Evolutionary conservation across 2,888 invertebrate genomes (phyloP), one percentile per base, ranked within the genome.

Genomic region (Mycalesis mineus): DNA sequence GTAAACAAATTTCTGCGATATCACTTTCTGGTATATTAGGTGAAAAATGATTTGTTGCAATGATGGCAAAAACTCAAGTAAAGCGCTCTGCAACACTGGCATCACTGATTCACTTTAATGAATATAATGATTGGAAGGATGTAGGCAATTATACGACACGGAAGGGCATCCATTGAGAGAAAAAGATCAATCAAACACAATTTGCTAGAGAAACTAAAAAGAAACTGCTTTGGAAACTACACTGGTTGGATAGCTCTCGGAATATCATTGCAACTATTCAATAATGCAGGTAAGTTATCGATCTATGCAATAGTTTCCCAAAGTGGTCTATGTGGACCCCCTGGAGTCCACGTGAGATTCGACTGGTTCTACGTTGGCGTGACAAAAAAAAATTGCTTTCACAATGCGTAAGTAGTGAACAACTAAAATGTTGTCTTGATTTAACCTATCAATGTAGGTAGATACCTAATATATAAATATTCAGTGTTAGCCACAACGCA

Each of bases 131-230:
- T 75, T 74, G 73, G 72, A 76, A 80, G 82, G 82, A 84, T 84
- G 76, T 72, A 63, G 72, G 70, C 79, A 75, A 81, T 82, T 82
- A 82, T 65, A 64, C 61, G 62, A 81, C 73, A 70, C 80, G 84
- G 82, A 84, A 84, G 79, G 77, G 65, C 68, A 66, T 73, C 74
- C 79, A 82, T 81, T 78, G 78, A 73, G 71, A 75, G 74, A 77
- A 78, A 71, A 69, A 76, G 65, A 72, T 70, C 69, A 75, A 65
- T 65, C 66, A 76, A 75, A 47, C 45, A 53, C 45, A 45, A 51
- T 54, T 22, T 37, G 57, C 31, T 71, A 74, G 78, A 72, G 77
- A 79, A 81, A 81, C 75, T 70, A 62, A 70, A 70, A 72, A 73
- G 70, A 77, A 78, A 81, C 73, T 73, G 60, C 69, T 71, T 70